Evolutionary conservation across 2,797 vertebrate genomes (phyloP), one percentile per base, ranked within the genome.

Genomic region (Myiothlypis chrysogaster): DNA sequence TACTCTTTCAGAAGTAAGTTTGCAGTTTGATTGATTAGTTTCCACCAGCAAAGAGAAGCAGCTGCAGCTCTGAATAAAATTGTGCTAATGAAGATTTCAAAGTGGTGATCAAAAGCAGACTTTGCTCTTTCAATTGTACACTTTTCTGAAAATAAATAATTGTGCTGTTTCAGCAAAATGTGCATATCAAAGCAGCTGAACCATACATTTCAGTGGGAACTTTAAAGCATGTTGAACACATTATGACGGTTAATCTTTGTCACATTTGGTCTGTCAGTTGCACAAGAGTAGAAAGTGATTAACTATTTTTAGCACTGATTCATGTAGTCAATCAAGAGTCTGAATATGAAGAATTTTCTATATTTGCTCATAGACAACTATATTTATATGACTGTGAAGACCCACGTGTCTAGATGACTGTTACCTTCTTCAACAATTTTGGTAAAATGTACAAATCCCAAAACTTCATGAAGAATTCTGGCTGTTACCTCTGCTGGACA

Each of bases 31-130:
- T 96, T 97, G 91, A 97, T 97, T 97, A 95, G 63, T 93, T 96
- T 91, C 71, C 64, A 91, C 79, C 63, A 94, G 89, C 95, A 71
- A 94, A 95, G 91, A 96, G 89, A 97, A 95, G 63, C 92, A 97
- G 93, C 96, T 97, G 96, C 95, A 95, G 77, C 90, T 92, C 86
- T 95, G 91, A 97, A 97, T 96, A 93, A 95, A 93, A 96, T 60
- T 94, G 89, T 88, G 69, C 81, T 97, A 97, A 98, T 97, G 94
- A 97, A 96, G 92, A 94, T 97, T 97, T 97, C 94, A 97, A 96
- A 97, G 94, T 84, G 75, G 84, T 96, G 95, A 97, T 97, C 97
- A 97, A 97, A 97, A 95, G 82, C 90, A 95, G 71, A 96, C 93
- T 96, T 95, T 95, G 78, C 89, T 96, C 94, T 97, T 97, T 89